Evolutionary conservation across 2,797 vertebrate genomes (phyloP).

Genomic region (Diplodus sargus): DNA sequence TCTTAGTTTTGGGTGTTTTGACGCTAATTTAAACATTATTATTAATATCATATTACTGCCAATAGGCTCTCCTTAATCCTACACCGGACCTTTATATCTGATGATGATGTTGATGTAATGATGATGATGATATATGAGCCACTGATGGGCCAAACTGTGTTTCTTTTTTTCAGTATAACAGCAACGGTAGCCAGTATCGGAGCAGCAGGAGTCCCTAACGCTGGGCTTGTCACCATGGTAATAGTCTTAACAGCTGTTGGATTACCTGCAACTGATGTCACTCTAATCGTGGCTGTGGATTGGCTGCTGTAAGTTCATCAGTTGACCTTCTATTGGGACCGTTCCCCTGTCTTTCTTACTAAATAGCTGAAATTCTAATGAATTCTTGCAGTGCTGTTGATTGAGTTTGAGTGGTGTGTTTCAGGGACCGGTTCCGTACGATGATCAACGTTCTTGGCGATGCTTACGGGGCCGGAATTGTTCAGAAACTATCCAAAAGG

Average conservation of each 20-base stretch:
- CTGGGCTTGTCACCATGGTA: conserved; percentile 98
- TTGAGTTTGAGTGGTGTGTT: conserved; percentile 37
- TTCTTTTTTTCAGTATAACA: conserved; percentile 87
- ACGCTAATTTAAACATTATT: too few relatives aligned
- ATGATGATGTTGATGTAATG: too few relatives aligned
- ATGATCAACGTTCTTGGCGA: conserved; percentile 98
- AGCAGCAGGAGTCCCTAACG: conserved; percentile 96
- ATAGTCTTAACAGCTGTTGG: conserved; percentile 97
- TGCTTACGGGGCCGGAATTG: conserved; percentile 93
- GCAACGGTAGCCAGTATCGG: conserved; percentile 97
- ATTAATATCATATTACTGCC: too few relatives aligned
- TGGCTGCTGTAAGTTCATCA: conserved; percentile 95
- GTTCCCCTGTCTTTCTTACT: neutral
- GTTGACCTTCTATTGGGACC: rapidly evolving
- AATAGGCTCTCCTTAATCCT: too few relatives aligned
- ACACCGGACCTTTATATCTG: too few relatives aligned
- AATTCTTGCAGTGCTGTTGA: neutral
- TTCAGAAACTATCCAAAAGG: conserved; percentile 94
- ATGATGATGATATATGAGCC: neutral
- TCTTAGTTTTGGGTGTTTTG: too few relatives aligned
- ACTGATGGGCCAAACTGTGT: neutral
- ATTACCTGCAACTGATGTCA: conserved; percentile 94
- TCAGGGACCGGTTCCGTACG: conserved; percentile 96
- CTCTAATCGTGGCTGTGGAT: conserved; percentile 97
- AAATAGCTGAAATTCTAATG: neutral